phyloP scores from a whole-genome alignment of 2,113 vertebrate species.

The Agapornis roseicollis region DNA sequence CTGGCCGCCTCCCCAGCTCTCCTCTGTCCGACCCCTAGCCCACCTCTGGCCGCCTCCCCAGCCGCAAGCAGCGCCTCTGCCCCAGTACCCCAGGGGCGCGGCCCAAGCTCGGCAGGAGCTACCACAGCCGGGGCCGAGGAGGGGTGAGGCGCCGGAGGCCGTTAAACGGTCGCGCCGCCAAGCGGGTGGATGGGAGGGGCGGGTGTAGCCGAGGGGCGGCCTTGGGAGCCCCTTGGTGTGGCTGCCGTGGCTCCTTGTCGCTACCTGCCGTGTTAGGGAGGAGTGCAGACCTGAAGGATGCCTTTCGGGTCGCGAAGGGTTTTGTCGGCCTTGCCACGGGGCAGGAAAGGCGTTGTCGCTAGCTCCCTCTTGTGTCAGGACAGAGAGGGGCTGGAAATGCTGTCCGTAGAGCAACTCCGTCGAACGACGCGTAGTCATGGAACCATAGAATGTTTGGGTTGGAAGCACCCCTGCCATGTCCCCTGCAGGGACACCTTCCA shows the following conservation, averaged over 20 bases:
- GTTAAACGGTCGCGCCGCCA: background rate
- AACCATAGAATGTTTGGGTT: background rate
- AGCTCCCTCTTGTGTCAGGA: too few relatives aligned
- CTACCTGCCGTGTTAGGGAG: accelerated
- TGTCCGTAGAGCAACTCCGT: accelerated
- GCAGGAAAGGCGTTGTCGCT: background rate
- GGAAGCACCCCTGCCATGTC: background rate
- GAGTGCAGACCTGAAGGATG: accelerated
- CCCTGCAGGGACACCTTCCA: background rate
- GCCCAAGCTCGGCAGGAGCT: too few relatives aligned
- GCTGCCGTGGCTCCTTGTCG: accelerated
- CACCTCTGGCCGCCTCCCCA: background rate
- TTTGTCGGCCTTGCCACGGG: too few relatives aligned
- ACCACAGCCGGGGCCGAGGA: background rate
- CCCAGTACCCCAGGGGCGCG: background rate
- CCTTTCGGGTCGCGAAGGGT: accelerated
- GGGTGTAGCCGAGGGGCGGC: accelerated
- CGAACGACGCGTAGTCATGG: accelerated
- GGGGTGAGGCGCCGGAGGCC: background rate
- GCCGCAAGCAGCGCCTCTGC: background rate
- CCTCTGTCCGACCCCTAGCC: background rate
- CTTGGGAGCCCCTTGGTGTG: accelerated
- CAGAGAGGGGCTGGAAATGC: background rate
- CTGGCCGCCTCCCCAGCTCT: background rate
- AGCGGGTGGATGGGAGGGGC: background rate